A percentile compares a stretch with the other conserved stretches of the same genome.
Evolutionary conservation across 2,888 invertebrate genomes (phyloP).

Genomic region (Anarsia innoxiella): DNA sequence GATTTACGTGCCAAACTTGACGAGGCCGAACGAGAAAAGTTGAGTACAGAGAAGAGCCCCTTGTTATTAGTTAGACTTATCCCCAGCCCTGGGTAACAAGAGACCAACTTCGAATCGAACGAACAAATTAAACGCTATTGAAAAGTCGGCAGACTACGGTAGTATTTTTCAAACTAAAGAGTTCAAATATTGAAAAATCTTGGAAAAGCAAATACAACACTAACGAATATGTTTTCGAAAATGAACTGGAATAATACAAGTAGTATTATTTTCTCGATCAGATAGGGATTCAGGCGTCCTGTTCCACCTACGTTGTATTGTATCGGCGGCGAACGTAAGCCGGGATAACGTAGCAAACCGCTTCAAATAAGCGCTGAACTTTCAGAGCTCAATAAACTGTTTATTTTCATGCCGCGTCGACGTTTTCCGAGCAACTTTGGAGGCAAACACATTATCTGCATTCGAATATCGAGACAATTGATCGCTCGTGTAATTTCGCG

Average conservation of each 20-base stretch:
- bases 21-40: neutral
- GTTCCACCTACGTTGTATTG: neutral
- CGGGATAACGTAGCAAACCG: constrained; percentile 11
- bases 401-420: constrained; percentile 16
- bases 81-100: neutral
- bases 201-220: too few relatives aligned
- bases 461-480: neutral
- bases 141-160: too few relatives aligned
- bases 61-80: neutral
- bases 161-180: too few relatives aligned
- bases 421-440: constrained; percentile 2
- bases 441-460: neutral
- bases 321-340: neutral
- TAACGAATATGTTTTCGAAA: too few relatives aligned
- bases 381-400: constrained; percentile 19
- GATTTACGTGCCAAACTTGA: neutral
- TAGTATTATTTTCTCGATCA: too few relatives aligned
- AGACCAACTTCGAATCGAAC: too few relatives aligned
- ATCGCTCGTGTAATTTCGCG: too few relatives aligned
- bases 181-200: too few relatives aligned
- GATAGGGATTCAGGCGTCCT: too few relatives aligned
- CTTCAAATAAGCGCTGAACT: constrained; percentile 12
- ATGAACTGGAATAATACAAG: too few relatives aligned
- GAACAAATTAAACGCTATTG: neutral
- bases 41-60: neutral